Percentiles rank a stretch among this genome's conserved stretches.
phyloP scores from a whole-genome alignment of 2,113 vertebrate species.

The Scolopax mira region DNA sequence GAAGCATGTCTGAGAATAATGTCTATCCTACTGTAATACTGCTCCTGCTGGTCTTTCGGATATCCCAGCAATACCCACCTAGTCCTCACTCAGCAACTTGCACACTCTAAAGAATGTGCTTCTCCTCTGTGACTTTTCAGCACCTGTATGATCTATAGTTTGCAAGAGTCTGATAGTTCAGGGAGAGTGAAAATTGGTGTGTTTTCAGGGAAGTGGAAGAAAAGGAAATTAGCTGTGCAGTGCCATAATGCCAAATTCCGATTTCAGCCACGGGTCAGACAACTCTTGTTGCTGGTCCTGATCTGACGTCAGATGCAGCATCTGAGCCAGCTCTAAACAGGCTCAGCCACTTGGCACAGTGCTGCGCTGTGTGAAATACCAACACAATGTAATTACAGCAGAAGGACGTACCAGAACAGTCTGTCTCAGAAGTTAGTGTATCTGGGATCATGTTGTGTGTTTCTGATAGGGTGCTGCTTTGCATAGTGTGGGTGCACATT shows the following conservation, averaged over 20 bases:
- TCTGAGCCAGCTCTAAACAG: constrained; percentile 20
- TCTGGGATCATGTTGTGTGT: not conserved
- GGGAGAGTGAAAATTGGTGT: not conserved
- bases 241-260: not conserved
- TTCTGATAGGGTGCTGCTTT: not conserved
- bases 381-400: constrained; percentile 33
- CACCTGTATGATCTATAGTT: not conserved
- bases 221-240: not conserved
- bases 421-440: constrained; percentile 17
- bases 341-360: not conserved
- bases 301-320: not conserved
- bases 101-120: not conserved
- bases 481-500: not conserved
- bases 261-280: not conserved
- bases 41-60: not conserved
- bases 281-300: not conserved
- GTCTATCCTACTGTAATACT: not conserved
- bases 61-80: not conserved
- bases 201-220: not conserved
- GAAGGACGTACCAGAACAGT: constrained; percentile 43
- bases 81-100: not conserved
- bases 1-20: not conserved
- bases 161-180: not conserved
- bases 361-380: constrained; percentile 12
- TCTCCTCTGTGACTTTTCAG: not conserved